Evolutionary conservation across 1,140 invertebrate species (phyloP).

Genomic region (Tetraneura akinire): DNA sequence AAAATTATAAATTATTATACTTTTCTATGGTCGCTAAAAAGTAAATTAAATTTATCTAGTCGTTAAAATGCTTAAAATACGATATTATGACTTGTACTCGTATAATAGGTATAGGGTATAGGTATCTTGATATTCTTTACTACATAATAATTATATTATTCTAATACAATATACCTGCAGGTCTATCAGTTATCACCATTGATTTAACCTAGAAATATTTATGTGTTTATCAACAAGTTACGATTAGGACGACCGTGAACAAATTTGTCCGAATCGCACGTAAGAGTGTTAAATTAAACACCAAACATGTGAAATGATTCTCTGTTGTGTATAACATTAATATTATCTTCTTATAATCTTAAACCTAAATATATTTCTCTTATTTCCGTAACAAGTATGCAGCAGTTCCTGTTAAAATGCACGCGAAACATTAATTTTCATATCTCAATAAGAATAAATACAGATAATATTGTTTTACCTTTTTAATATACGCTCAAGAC

Average conservation of each 20-base stretch:
- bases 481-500: not conserved
- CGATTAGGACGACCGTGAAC: not conserved
- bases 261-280: not conserved
- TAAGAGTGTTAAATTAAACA: not conserved
- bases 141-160: not conserved
- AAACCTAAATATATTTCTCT: no score
- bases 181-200: not conserved
- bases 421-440: no score
- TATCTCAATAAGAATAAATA: no score
- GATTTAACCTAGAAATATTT: constrained; percentile 23
- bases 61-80: not conserved
- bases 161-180: not conserved
- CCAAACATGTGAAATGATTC: no score
- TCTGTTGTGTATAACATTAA: no score
- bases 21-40: not conserved
- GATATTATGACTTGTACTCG: not conserved
- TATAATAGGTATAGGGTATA: not conserved
- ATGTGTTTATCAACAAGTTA: not conserved
- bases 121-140: not conserved
- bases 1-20: not conserved
- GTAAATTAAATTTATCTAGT: not conserved
- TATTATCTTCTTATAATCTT: no score
- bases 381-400: no score
- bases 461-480: no score
- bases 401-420: no score